Evolutionary conservation across 2,113 vertebrate genomes (phyloP), one percentile per base, ranked within the genome.

Genomic region (Podilymbus podiceps): DNA sequence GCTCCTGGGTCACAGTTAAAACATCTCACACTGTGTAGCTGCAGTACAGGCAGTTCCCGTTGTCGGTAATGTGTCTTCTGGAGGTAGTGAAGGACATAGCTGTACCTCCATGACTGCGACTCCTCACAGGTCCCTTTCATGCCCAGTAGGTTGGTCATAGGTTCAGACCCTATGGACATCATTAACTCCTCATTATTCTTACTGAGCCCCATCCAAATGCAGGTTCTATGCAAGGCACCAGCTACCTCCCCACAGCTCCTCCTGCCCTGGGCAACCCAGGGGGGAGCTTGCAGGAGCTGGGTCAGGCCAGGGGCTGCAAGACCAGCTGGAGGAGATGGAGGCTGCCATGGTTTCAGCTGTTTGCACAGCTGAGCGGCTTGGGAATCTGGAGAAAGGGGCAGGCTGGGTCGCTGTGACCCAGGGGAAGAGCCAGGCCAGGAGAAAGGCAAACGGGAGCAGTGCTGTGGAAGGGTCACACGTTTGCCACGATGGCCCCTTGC

Each of bases 1-100:
- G 77, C 44, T 89, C 81, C 69, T 31, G 69, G 80, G 93, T 91
- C 87, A 85, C 80, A 64, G 66, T 72, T 89, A 44, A 87, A 95
- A 85, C 44, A 85, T 7, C 60, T 91, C 89, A 56, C 12, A 4
- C 91, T n/a, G 68, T 6, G 64, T 35, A 4, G 11, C 74, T 64
- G 73, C 56, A 52, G 40, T 15, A 47, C 60, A 67, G 66, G 56
- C n/a, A 3, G 52, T 67, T 95, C 85, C 84, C 27, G 15, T 47
- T 40, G 18, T 24, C 80, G 35, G 64, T 66, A 46, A 28, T 1
- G 14, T 15, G 12, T 46, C 66, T 81, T 83, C 58, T 31, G 28
- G 38, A 87, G 38, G 76, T 4, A 93, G 60, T 11, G 44, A 42
- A 22, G 40, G 44, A 71, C 9, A 10, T 63, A 59, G 52, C 76